A percentile compares a stretch with the other conserved stretches of the same genome.
These are phyloP conservation scores for Yponomeuta evonymella DNA, from an alignment of 2,888 invertebrate species.

Conservation along the genomic window DNA sequence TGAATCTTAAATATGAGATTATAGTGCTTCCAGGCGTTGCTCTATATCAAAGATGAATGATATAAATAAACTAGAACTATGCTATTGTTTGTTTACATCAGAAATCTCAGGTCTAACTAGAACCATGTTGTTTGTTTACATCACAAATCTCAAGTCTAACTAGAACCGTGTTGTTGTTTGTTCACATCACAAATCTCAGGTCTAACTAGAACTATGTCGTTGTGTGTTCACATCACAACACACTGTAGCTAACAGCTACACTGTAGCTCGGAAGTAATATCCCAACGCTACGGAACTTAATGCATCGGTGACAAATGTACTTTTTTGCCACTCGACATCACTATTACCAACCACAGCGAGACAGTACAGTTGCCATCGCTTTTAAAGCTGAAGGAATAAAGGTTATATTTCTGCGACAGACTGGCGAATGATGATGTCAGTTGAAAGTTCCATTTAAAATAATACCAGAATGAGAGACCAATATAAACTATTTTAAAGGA, in stretches of 20 bases:
- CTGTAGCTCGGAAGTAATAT: slow-evolving; percentile 19
- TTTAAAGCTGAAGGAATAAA: neutral
- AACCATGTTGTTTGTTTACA: too few species aligned
- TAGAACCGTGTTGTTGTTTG: too few species aligned
- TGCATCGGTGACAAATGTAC: slow-evolving; percentile 7
- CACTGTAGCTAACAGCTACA: slow-evolving; percentile 24
- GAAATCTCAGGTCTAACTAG: too few species aligned
- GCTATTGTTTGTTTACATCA: too few species aligned
- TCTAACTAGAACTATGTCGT: too few species aligned
- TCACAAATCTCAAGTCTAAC: too few species aligned
- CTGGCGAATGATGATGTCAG: neutral
- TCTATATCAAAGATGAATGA: too few species aligned
- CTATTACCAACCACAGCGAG: neutral
- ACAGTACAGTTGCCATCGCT: neutral
- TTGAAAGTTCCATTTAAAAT: neutral
- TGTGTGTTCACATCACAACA: slow-evolving; percentile 15
- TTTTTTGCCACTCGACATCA: slow-evolving; percentile 18
- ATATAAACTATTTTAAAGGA: slow-evolving; percentile 1
- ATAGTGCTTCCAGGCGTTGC: too few species aligned
- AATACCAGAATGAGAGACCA: neutral
- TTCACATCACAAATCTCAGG: too few species aligned
- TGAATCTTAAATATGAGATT: too few species aligned
- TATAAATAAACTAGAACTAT: too few species aligned
- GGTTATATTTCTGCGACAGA: neutral
- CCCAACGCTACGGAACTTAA: slow-evolving; percentile 10